phyloP scores from a whole-genome alignment of 2,888 invertebrate species.

The Oxystoma pomonae region DNA sequence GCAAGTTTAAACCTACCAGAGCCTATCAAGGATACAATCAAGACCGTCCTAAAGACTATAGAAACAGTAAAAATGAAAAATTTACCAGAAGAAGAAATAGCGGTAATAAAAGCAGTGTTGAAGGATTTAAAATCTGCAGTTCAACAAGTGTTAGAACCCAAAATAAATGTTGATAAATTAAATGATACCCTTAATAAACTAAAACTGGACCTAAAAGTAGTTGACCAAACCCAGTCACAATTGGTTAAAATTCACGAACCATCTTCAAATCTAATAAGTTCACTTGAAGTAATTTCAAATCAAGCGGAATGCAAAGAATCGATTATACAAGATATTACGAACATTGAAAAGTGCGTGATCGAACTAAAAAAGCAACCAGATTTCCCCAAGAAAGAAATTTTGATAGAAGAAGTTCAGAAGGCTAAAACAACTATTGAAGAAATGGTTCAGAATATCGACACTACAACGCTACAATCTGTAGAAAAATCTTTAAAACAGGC shows the following conservation, averaged over 20 bases:
- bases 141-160: neutral
- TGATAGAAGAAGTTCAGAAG: neutral
- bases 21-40: constrained; percentile 4
- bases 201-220: neutral
- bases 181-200: neutral
- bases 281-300: neutral
- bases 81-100: neutral
- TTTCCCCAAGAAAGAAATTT: neutral
- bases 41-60: neutral
- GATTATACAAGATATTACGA: neutral
- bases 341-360: neutral
- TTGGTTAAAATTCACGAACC: neutral
- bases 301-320: neutral
- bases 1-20: constrained; percentile 6
- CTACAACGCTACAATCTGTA: neutral
- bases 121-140: neutral
- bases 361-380: neutral
- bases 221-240: neutral
- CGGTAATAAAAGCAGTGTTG: neutral
- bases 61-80: neutral
- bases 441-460: neutral
- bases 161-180: constrained; percentile 2
- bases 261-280: neutral
- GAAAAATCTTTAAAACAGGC: neutral
- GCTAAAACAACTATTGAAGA: neutral